These are phyloP conservation scores for Stomatorhinus ivindoensis DNA, from an alignment of 2,113 vertebrate genomes.

Conservation along the genomic window DNA sequence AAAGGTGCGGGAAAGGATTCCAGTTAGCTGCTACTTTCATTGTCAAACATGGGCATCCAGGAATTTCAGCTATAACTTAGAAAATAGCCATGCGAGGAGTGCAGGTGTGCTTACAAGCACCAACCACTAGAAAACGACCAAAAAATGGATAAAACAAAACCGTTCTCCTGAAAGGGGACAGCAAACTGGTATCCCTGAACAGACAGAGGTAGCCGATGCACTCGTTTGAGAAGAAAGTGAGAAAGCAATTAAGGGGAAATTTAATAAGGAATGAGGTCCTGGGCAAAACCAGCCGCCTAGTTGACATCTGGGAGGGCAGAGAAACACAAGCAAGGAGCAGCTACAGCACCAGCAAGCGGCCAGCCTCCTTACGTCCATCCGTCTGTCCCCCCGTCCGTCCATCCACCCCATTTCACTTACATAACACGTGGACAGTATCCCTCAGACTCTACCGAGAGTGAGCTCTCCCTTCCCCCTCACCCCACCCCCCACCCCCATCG, in stretches of 20 bases:
- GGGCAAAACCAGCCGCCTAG: conserved; percentile 12
- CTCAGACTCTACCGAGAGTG: conserved; percentile 19
- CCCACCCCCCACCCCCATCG: too few relatives aligned
- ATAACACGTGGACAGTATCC: conserved; percentile 29
- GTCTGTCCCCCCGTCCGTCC: not conserved
- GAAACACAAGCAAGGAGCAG: not conserved
- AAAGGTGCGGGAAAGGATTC: not conserved
- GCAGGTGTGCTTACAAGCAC: not conserved
- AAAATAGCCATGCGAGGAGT: not conserved
- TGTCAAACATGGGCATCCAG: not conserved
- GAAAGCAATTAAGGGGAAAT: not conserved
- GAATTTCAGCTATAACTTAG: not conserved
- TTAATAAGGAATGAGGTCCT: not conserved
- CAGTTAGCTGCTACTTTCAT: not conserved
- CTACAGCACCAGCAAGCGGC: not conserved
- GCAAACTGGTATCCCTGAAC: not conserved
- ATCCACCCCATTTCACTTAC: conserved; percentile 18
- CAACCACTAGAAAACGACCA: not conserved
- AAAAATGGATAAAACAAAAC: not conserved
- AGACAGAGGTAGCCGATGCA: not conserved
- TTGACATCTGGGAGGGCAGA: not conserved
- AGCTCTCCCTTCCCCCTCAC: not conserved
- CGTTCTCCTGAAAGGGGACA: not conserved
- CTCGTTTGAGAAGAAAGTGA: not conserved
- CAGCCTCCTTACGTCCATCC: not conserved